These are phyloP conservation scores for Reticulitermes lucifugus DNA, from an alignment of 2,888 invertebrate genomes.

Conservation along the genomic window DNA sequence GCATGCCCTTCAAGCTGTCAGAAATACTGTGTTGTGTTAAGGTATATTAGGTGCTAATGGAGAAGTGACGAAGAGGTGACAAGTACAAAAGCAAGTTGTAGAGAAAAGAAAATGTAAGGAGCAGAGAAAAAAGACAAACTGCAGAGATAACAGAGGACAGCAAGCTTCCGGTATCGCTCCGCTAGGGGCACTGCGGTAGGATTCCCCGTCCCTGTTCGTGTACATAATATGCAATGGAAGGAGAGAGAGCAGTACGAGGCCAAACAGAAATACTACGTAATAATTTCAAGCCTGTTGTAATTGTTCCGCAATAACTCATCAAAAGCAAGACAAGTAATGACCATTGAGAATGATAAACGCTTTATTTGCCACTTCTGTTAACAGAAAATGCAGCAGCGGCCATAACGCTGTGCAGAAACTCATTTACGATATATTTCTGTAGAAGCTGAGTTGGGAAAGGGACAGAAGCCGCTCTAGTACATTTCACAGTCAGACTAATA, in stretches of 20 bases:
- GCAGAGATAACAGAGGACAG: constrained; percentile 45
- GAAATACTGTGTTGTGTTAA: too few species aligned
- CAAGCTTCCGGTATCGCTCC: constrained; percentile 48
- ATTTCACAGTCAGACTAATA: neutral
- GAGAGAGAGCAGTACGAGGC: constrained; percentile 6
- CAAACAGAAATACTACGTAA: constrained; percentile 48
- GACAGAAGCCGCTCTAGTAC: neutral
- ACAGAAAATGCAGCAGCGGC: constrained; percentile 21
- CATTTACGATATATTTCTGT: neutral
- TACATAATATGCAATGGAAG: constrained; percentile 3
- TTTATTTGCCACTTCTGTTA: constrained; percentile 35
- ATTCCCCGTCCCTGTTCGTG: constrained; percentile 4
- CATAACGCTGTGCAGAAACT: neutral
- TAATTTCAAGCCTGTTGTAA: constrained; percentile 51
- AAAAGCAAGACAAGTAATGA: constrained; percentile 53
- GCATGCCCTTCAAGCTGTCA: too few species aligned
- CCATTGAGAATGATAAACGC: constrained; percentile 52
- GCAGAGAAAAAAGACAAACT: constrained; percentile 44
- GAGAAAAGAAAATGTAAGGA: constrained; percentile 1
- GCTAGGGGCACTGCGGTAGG: constrained; percentile 39
- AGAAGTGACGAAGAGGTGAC: neutral
- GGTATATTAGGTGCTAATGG: too few species aligned
- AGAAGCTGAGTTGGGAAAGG: neutral
- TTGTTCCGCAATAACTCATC: constrained; percentile 53
- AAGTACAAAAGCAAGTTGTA: neutral